These are phyloP conservation scores for Brachypalpus laphriformis DNA, from an alignment of 2,888 invertebrate genomes.

Conservation along the genomic window DNA sequence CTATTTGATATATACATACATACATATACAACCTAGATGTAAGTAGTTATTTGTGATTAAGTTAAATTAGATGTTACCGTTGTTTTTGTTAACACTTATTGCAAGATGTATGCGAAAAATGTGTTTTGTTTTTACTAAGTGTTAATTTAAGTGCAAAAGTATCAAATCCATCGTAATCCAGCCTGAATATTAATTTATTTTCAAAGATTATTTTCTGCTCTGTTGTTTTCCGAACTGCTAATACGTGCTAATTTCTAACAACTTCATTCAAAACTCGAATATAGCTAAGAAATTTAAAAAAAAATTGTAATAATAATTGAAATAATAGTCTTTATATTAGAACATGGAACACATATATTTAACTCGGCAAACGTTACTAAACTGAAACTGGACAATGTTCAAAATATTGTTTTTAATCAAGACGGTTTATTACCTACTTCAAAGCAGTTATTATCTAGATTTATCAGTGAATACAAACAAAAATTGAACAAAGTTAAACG, in stretches of 20 bases:
- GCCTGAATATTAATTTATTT: neutral
- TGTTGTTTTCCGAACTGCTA: neutral
- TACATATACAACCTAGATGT: no score
- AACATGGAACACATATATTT: no score
- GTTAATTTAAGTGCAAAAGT: neutral
- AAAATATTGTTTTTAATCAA: neutral
- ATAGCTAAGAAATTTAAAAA: neutral
- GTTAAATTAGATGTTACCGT: no score
- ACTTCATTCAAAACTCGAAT: neutral
- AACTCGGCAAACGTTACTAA: no score
- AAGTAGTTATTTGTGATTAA: no score
- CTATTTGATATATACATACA: no score
- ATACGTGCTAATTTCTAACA: neutral
- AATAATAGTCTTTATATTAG: no score
- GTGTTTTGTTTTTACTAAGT: neutral
- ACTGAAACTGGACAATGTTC: neutral
- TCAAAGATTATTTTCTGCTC: neutral
- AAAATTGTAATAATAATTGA: no score
- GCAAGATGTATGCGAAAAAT: neutral
- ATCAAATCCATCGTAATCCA: neutral
- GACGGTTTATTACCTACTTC: neutral
- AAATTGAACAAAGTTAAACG: neutral
- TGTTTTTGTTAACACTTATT: neutral
- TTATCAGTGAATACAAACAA: neutral
- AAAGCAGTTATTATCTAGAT: neutral